Base-by-base conservation (phyloP, 1,140 invertebrate species). In the Hermetia illucens region DNA sequence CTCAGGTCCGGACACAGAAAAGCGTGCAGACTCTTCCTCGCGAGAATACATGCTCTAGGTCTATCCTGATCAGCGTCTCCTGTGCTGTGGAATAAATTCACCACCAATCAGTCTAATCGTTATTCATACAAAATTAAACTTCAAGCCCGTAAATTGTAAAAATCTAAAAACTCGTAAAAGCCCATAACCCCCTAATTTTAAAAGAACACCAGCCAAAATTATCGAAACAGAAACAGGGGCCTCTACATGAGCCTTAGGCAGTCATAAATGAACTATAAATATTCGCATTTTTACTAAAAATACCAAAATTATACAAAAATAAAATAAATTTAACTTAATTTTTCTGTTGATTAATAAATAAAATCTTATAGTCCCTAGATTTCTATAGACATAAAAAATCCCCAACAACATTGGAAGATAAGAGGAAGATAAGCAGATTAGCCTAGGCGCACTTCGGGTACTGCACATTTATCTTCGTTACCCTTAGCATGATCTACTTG, bases 241-340 rank as follows among this genome's bases (percentile, higher is more conserved):
- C 49, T 79, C 73, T 21, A 78, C 73, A 72, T 78, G 75, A 62
- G 73, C 74, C 43, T 76, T 76, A 39, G 74, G 74, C 41, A 79
- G 54, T 54, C 75, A 77, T 48, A 75, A 62, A 71, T 78, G 75
- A 61, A 72, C 38, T 48, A 68, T 55, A 70, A 64, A 76, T 56
- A 75, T 66, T 27, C 75, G 74, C 45, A 75, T 63, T 64, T 77
- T 78, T 38, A 75, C 63, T 59, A 76, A 65, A 72, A 77, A 76
- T 48, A 63, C 62, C 40, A 68, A 41, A 51, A 64, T 55, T 55
- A 72, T 58, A 47, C 47, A 49, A 41, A 64, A n/a, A n/a, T n/a
- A n/a, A n/a, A n/a, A n/a, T n/a, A n/a, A n/a, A n/a, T n/a, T n/a
- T n/a, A n/a, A n/a, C n/a, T n/a, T n/a, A n/a, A n/a, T n/a, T n/a